phyloP scores from a whole-genome alignment of 2,888 invertebrate species.

The Coleophora flavipennella region DNA sequence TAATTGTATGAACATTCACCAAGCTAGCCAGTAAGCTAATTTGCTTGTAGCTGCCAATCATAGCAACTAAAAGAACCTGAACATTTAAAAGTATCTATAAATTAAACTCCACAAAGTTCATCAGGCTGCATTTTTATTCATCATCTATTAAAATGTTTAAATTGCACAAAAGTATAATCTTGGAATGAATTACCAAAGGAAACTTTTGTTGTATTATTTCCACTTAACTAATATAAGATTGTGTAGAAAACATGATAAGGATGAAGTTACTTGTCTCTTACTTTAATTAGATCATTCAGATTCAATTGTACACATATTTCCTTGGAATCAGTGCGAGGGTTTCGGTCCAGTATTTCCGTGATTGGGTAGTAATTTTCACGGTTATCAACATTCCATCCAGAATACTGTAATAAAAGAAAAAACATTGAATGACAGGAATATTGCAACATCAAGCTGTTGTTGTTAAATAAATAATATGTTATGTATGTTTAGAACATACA shows the following conservation, averaged over 20 bases:
- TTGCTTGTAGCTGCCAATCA: too few species aligned
- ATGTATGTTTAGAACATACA: background rate
- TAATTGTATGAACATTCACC: too few species aligned
- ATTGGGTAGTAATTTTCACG: slow-evolving; percentile 74
- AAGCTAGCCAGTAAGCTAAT: too few species aligned
- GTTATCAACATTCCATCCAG: slow-evolving; percentile 74
- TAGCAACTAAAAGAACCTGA: too few species aligned
- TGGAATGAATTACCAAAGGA: slow-evolving; percentile 67
- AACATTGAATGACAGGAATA: background rate
- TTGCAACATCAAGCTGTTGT: too few species aligned
- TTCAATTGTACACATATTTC: slow-evolving; percentile 71
- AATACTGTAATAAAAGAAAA: slow-evolving; percentile 59
- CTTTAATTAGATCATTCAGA: slow-evolving; percentile 69
- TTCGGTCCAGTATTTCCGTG: slow-evolving; percentile 67
- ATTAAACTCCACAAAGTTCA: background rate
- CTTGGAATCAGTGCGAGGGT: slow-evolving; percentile 66
- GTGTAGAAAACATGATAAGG: slow-evolving; percentile 27
- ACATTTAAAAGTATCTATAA: too few species aligned
- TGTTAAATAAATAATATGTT: background rate
- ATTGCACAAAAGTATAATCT: slow-evolving; percentile 51
- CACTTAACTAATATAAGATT: slow-evolving; percentile 63
- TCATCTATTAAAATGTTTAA: slow-evolving; percentile 51
- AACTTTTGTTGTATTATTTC: slow-evolving; percentile 49
- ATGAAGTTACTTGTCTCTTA: slow-evolving; percentile 64
- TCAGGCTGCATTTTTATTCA: slow-evolving; percentile 35